phyloP scores from a whole-genome alignment of 2,113 vertebrate genomes.

The Spermophilus dauricus region DNA sequence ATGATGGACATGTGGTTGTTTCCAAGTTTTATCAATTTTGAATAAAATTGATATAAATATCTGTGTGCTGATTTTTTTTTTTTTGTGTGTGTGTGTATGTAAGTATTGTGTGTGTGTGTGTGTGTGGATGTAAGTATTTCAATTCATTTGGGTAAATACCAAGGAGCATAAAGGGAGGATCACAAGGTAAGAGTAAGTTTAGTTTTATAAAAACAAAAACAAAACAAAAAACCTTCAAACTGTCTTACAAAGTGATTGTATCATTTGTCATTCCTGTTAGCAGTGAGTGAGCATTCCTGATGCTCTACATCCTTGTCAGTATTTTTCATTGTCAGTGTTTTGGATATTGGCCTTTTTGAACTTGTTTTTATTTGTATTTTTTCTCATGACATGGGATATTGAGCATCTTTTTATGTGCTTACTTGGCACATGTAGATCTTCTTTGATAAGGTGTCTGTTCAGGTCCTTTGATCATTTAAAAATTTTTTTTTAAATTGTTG shows the following conservation, averaged over 20 bases:
- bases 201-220: neutral
- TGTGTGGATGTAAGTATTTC: neutral
- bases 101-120: too few species aligned
- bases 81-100: too few species aligned
- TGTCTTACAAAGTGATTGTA: neutral
- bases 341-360: constrained; percentile 1
- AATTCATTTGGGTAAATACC: neutral
- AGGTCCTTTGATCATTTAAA: neutral
- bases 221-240: neutral
- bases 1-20: neutral
- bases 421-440: too few species aligned
- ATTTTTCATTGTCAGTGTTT: neutral
- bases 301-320: neutral
- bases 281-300: neutral
- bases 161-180: neutral
- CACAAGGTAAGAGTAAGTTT: neutral
- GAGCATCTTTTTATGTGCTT: too few species aligned
- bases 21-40: neutral
- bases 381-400: neutral
- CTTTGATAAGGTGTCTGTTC: neutral
- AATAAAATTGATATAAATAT: neutral
- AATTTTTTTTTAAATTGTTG: too few species aligned
- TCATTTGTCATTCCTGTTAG: neutral
- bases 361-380: neutral
- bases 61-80: neutral